Evolutionary conservation across 2,888 invertebrate species (phyloP).

Genomic region (Oegoconia quadripuncta): DNA sequence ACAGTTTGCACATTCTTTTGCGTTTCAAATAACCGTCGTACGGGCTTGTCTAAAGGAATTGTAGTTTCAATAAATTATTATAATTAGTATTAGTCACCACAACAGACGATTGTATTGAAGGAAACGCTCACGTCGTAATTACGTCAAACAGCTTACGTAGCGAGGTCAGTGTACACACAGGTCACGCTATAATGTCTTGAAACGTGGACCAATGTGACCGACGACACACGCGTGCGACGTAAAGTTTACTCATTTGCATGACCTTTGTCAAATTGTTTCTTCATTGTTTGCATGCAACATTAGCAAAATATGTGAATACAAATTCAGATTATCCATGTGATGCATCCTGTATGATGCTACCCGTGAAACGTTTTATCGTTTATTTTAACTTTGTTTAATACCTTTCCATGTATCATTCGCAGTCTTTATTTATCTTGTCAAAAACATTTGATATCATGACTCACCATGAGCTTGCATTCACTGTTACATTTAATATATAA

Average conservation of each 20-base stretch:
- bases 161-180: slow-evolving; percentile 49
- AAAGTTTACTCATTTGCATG: slow-evolving; percentile 1
- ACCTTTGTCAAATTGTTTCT: neutral
- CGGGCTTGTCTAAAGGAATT: too few species aligned
- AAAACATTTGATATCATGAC: too few species aligned
- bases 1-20: neutral
- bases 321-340: too few species aligned
- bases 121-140: slow-evolving; percentile 32
- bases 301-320: neutral
- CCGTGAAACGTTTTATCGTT: too few species aligned
- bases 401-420: too few species aligned
- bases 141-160: slow-evolving; percentile 38
- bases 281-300: slow-evolving; percentile 1
- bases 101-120: slow-evolving; percentile 33
- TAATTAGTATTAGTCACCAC: slow-evolving; percentile 28
- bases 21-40: neutral
- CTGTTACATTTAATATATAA: too few species aligned
- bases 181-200: slow-evolving; percentile 37
- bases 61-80: slow-evolving; percentile 30
- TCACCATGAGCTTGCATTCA: too few species aligned
- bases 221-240: slow-evolving; percentile 1
- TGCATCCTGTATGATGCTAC: too few species aligned
- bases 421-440: too few species aligned
- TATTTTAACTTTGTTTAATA: too few species aligned
- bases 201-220: slow-evolving; percentile 32